phyloP scores from a whole-genome alignment of 1,140 invertebrate species.

The Drosophila tani region DNA sequence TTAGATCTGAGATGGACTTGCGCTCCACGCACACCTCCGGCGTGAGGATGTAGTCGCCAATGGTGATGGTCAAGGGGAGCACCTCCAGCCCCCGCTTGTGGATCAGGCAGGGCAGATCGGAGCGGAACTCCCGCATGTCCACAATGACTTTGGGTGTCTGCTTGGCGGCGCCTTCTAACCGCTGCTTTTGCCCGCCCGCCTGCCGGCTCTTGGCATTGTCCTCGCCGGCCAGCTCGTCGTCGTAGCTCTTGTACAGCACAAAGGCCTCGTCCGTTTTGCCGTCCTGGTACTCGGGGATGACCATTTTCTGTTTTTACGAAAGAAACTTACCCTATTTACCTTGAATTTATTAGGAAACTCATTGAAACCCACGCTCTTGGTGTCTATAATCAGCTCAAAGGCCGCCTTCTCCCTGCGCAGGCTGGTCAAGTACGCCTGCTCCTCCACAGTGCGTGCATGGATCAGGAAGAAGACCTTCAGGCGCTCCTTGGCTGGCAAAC shows the following conservation, averaged over 20 bases:
- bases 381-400: slow-evolving; percentile 95
- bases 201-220: slow-evolving; percentile 87
- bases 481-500: slow-evolving; percentile 86
- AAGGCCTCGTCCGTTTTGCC: slow-evolving; percentile 91
- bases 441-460: slow-evolving; percentile 96
- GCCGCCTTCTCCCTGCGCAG: slow-evolving; percentile 96
- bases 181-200: slow-evolving; percentile 86
- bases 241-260: slow-evolving; percentile 85
- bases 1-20: slow-evolving; percentile 98
- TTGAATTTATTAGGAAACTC: not conserved
- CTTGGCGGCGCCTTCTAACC: slow-evolving; percentile 53
- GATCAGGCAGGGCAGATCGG: slow-evolving; percentile 97
- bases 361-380: slow-evolving; percentile 91
- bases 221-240: slow-evolving; percentile 64
- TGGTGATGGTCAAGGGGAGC: slow-evolving; percentile 94
- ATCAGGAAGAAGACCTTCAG: slow-evolving; percentile 95
- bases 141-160: slow-evolving; percentile 91
- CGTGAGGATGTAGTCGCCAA: slow-evolving; percentile 99
- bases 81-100: slow-evolving; percentile 97
- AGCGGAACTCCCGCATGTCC: slow-evolving; percentile 99
- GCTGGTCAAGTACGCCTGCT: slow-evolving; percentile 96
- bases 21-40: slow-evolving; percentile 98
- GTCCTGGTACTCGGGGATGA: slow-evolving; percentile 95
- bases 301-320: slow-evolving; percentile 90
- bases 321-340: not conserved